phyloP scores from a whole-genome alignment of 35 echinoderm and acorn worm genomes.

The Ptychodera flava region DNA sequence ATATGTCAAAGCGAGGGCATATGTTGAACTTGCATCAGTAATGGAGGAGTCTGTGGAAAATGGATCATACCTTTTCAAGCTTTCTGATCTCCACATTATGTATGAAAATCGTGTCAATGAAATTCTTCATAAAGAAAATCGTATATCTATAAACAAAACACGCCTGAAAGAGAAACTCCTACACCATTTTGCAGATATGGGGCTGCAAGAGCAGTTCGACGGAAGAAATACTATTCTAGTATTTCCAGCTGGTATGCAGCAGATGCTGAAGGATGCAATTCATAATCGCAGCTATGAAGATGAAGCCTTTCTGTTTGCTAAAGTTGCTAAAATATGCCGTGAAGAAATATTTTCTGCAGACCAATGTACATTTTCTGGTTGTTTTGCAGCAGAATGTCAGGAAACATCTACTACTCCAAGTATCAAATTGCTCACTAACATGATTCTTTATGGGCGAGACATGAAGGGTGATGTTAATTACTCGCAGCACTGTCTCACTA shows the following conservation, averaged over 20 bases:
- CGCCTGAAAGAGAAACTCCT: not conserved
- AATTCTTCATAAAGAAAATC: not conserved
- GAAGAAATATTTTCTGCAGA: not conserved
- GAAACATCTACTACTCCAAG: not conserved
- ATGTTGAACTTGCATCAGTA: not conserved
- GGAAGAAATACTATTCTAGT: not conserved
- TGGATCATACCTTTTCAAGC: conserved; percentile 6
- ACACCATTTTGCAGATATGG: conserved; percentile 10
- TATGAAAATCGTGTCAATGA: conserved; percentile 5
- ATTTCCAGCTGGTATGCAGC: not conserved
- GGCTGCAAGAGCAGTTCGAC: not conserved
- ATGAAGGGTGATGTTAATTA: not conserved
- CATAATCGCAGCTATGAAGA: not conserved
- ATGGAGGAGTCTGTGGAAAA: conserved; percentile 5
- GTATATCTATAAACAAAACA: not conserved
- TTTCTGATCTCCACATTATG: conserved; percentile 3
- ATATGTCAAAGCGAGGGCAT: conserved; percentile 9
- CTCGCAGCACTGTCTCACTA: not conserved
- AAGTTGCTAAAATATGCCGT: not conserved
- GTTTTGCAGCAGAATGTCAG: not conserved
- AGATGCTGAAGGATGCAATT: not conserved
- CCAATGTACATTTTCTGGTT: not conserved
- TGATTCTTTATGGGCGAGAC: not conserved
- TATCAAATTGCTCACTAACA: not conserved
- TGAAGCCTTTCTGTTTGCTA: not conserved